Evolutionary conservation across 2,797 vertebrate species (phyloP).

Genomic region (Falco peregrinus): DNA sequence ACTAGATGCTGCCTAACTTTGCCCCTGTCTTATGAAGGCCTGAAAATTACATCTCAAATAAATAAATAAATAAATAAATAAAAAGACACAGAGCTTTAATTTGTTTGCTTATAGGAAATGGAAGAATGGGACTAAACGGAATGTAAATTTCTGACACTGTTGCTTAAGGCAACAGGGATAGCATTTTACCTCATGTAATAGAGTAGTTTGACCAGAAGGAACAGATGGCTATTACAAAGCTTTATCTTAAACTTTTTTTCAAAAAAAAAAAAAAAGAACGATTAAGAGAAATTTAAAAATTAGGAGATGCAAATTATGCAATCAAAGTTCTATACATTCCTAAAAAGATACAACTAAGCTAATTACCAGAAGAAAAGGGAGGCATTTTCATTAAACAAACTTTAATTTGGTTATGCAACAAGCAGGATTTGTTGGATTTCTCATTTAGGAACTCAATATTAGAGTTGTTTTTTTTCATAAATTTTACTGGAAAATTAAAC

Average conservation of each 20-base stretch:
- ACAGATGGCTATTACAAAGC: neutral
- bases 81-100: rapidly evolving
- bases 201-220: neutral
- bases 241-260: neutral
- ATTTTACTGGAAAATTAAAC: neutral
- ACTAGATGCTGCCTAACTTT: neutral
- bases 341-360: neutral
- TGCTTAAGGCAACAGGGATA: neutral
- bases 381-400: neutral
- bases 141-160: neutral
- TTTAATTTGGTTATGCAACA: neutral
- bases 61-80: neutral
- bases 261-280: neutral
- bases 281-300: neutral
- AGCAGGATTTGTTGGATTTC: neutral
- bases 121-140: neutral
- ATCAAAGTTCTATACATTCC: neutral
- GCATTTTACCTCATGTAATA: neutral
- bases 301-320: neutral
- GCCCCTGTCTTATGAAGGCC: neutral
- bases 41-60: neutral
- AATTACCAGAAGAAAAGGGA: neutral
- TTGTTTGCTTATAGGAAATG: neutral
- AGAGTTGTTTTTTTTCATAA: rapidly evolving
- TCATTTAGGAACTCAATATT: neutral